Conservation (phyloP, 2,113 vertebrate species). For the Centropristis striata region DNA sequence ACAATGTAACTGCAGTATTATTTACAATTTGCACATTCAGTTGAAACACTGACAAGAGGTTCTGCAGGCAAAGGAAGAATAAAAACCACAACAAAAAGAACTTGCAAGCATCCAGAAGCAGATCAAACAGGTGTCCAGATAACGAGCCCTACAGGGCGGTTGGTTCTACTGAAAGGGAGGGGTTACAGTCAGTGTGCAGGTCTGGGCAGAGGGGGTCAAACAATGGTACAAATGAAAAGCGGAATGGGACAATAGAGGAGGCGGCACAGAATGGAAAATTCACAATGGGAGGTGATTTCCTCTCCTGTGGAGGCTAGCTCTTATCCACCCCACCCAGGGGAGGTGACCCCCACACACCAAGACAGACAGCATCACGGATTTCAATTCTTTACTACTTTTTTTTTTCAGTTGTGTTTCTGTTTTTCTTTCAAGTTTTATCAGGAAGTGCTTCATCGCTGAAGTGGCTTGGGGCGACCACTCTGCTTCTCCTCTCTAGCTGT, state of each 20-base stretch:
- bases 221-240: constrained; percentile 26
- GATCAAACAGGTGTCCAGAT: constrained; percentile 32
- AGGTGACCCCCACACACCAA: constrained; percentile 43
- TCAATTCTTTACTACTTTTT: constrained; percentile 51
- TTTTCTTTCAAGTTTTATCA: constrained; percentile 91
- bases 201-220: constrained; percentile 7
- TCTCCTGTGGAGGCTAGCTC: constrained; percentile 44
- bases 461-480: constrained; percentile 57
- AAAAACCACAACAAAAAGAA: constrained; percentile 59
- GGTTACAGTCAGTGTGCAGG: constrained; percentile 23
- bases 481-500: constrained; percentile 16
- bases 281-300: constrained; percentile 26
- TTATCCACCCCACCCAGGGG: constrained; percentile 69
- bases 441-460: constrained; percentile 86
- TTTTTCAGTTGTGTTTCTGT: constrained; percentile 52
- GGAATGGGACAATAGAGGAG: constrained; percentile 1
- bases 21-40: constrained; percentile 89
- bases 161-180: neutral
- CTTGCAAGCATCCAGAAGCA: constrained; percentile 71
- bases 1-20: constrained; percentile 79
- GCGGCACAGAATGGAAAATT: constrained; percentile 26
- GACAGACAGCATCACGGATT: constrained; percentile 85
- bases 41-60: constrained; percentile 83
- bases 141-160: neutral
- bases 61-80: constrained; percentile 78